Evolutionary conservation across 2,113 vertebrate species (phyloP).

Genomic region (Piprites chloris): DNA sequence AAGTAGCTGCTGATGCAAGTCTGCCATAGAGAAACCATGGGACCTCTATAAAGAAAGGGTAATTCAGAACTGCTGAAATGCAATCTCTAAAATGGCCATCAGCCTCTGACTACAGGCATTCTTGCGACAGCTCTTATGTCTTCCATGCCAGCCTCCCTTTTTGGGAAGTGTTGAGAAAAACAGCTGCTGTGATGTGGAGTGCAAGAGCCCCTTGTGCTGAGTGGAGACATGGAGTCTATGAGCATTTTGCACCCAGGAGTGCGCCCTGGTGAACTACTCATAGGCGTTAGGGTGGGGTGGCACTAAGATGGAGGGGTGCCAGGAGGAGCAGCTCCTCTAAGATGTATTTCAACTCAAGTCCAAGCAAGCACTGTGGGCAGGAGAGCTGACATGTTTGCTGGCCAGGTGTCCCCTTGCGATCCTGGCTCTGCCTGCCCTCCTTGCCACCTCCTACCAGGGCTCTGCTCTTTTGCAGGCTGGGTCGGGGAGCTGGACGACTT

Average conservation of each 20-base stretch:
- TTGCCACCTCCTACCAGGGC: neutral
- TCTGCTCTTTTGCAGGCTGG: conserved; percentile 79
- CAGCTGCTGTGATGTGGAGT: neutral
- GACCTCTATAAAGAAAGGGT: neutral
- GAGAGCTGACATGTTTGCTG: fast-evolving
- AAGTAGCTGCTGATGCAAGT: neutral
- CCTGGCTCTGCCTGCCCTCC: neutral
- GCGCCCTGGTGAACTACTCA: neutral
- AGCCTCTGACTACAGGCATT: neutral
- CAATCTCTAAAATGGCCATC: fast-evolving
- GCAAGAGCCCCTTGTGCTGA: neutral
- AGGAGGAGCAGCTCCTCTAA: neutral
- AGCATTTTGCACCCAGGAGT: neutral
- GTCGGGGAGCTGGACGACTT: conserved; percentile 95
- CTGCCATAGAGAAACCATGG: neutral
- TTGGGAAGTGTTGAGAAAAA: neutral
- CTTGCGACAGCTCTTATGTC: neutral
- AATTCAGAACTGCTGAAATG: neutral
- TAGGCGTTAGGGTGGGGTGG: neutral
- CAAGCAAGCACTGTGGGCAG: fast-evolving
- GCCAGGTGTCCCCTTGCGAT: fast-evolving
- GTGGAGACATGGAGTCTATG: neutral
- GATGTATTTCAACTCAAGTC: neutral
- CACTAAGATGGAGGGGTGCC: neutral
- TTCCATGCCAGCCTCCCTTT: neutral